Percentiles rank a stretch among this genome's conserved stretches.
Conservation (phyloP, 1,140 invertebrate species). For the Stegodyphus dumicola region DNA sequence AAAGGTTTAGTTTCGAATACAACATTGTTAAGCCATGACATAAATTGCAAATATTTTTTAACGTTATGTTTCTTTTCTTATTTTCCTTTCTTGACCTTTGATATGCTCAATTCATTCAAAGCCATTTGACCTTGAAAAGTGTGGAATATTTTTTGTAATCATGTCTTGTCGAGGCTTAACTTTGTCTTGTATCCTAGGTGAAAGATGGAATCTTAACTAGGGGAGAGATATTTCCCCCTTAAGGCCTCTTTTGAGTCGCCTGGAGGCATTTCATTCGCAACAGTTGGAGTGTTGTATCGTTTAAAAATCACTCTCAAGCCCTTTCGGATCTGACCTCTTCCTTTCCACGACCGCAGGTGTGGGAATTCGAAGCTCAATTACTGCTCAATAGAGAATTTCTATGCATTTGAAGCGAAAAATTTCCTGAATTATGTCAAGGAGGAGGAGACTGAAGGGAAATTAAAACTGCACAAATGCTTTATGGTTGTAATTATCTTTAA, state of each 20-base stretch:
- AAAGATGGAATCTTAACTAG: background rate
- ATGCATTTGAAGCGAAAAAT: background rate
- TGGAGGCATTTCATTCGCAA: slow-evolving; percentile 7
- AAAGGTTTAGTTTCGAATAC: too few relatives aligned
- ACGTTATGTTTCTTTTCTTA: too few relatives aligned
- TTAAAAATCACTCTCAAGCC: slow-evolving; percentile 7
- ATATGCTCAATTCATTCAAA: too few relatives aligned
- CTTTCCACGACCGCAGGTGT: background rate
- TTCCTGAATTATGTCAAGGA: background rate
- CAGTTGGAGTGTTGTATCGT: slow-evolving; percentile 19
- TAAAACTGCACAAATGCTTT: background rate
- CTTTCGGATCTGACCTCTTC: slow-evolving; percentile 28
- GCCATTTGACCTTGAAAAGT: too few relatives aligned
- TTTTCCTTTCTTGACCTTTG: too few relatives aligned
- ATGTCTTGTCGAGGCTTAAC: background rate
- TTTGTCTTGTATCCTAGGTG: slow-evolving; percentile 30
- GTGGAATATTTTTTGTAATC: background rate
- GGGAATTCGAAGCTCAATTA: background rate
- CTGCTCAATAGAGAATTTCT: too few relatives aligned
- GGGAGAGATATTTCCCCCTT: background rate
- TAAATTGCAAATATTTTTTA: too few relatives aligned
- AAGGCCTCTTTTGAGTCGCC: slow-evolving; percentile 19
- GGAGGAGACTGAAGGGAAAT: background rate
- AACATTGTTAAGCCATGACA: too few relatives aligned
- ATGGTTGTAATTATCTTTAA: too few relatives aligned